Percentiles rank a stretch among this genome's conserved stretches.
phyloP scores from a whole-genome alignment of 2,113 vertebrate genomes.

The Origma solitaria region DNA sequence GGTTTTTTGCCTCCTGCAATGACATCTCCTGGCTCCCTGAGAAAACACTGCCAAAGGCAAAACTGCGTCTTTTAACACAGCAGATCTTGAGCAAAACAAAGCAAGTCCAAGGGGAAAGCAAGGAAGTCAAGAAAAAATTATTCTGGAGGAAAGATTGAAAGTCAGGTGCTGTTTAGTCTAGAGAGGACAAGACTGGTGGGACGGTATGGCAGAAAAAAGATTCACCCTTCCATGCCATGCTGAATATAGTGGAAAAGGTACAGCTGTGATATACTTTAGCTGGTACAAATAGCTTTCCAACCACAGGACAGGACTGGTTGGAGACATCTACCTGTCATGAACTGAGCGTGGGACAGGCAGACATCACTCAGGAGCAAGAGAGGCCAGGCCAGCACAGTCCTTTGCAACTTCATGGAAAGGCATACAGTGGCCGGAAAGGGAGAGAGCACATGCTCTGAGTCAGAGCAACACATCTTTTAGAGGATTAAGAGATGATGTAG shows the following conservation, averaged over 20 bases:
- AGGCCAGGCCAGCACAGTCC: neutral
- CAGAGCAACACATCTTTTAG: constrained; percentile 17
- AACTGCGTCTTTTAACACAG: neutral
- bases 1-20: neutral
- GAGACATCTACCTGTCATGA: neutral
- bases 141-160: neutral
- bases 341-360: neutral
- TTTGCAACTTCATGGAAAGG: neutral
- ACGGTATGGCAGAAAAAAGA: rapidly evolving
- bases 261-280: neutral
- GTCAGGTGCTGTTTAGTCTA: neutral
- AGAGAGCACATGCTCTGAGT: neutral
- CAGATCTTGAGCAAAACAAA: neutral
- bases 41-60: neutral
- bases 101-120: neutral
- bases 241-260: neutral
- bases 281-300: neutral
- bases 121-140: neutral
- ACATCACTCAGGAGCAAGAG: rapidly evolving
- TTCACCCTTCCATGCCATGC: rapidly evolving
- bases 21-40: neutral
- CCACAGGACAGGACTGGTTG: neutral
- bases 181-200: neutral
- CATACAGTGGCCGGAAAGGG: rapidly evolving
- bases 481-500: constrained; percentile 44